Base-by-base conservation (phyloP, 2,113 vertebrate genomes). In the Oreochromis aureus region DNA sequence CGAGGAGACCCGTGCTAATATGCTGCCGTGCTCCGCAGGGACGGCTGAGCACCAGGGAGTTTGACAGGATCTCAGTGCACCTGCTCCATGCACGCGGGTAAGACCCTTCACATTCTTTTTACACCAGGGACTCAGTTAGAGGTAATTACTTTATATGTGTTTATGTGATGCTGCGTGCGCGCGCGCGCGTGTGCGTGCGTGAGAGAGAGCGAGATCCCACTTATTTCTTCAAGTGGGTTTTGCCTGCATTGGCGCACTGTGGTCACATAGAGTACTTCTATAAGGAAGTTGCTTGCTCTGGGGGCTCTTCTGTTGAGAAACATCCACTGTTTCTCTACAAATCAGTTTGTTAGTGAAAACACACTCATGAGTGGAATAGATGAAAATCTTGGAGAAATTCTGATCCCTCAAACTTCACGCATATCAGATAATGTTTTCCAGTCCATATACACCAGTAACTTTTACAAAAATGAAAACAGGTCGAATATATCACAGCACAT, bases 31-130 rank as follows among this genome's bases (percentile, higher is more conserved):
- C 81, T 92, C 92, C 58, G 69, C 85, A 85, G 91, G 87, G 84
- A 87, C 92, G 84, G 59, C 88, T 88, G 84, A 92, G 82, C 89
- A 76, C 84, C 66, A 24, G 87, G 90, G 89, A 95, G 88, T 90
- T 87, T 94, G 91, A 93, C 90, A 80, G 93, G 82, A 93, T 90
- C 89, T 92, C 81, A 36, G 85, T 87, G 92, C 93, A 95, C 94
- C 94, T 96, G 93, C 94, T 95, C 88, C 91, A 90, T 86, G 84
- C 76, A 89, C 88, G 41, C 93, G 66, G 96, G 96, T 96, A 91
- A 95, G 94, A 56, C 86, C 13, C 82, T 88, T 88, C 55, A 32
- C n/a, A 44, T 81, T 86, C 10, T 8, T 46, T 41, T 63, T 56
- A 84, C 73, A 59, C 30, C 63, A 51, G 27, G 54, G 30, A 84